Conservation (phyloP, 2,113 vertebrate species). For the Butastur rufipennis region DNA sequence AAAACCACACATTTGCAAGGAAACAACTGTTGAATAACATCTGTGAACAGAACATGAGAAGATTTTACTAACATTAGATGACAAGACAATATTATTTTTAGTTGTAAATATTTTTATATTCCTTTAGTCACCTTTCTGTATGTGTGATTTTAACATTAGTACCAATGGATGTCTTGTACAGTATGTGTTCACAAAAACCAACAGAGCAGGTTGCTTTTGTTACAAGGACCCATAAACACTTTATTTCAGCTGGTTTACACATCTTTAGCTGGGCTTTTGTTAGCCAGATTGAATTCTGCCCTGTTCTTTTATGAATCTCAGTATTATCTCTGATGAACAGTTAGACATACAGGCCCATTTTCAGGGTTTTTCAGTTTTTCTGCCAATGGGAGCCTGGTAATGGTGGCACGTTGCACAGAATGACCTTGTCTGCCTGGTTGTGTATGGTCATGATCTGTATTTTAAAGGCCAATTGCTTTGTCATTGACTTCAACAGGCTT, state of each 20-base stretch:
- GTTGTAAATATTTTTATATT: not conserved
- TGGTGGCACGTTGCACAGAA: not conserved
- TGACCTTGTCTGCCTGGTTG: accelerated
- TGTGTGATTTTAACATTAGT: not conserved
- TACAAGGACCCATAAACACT: not conserved
- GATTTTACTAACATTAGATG: not conserved
- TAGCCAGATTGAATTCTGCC: not conserved
- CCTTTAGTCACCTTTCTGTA: not conserved
- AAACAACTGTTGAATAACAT: not conserved
- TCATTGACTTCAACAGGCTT: not conserved
- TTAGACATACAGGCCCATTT: not conserved
- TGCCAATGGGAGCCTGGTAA: not conserved
- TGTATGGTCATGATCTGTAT: not conserved
- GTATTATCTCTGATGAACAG: not conserved
- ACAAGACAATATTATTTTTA: not conserved
- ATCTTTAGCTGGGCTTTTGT: not conserved
- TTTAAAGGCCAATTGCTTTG: not conserved
- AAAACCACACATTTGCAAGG: not conserved
- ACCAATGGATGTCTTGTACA: too few relatives aligned
- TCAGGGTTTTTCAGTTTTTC: not conserved
- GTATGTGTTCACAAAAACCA: too few relatives aligned
- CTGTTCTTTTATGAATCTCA: not conserved
- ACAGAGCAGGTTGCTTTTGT: not conserved
- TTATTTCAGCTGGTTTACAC: not conserved
- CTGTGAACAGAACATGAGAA: not conserved